Conservation (phyloP, 2,113 vertebrate species). For the Corapipo altera region DNA sequence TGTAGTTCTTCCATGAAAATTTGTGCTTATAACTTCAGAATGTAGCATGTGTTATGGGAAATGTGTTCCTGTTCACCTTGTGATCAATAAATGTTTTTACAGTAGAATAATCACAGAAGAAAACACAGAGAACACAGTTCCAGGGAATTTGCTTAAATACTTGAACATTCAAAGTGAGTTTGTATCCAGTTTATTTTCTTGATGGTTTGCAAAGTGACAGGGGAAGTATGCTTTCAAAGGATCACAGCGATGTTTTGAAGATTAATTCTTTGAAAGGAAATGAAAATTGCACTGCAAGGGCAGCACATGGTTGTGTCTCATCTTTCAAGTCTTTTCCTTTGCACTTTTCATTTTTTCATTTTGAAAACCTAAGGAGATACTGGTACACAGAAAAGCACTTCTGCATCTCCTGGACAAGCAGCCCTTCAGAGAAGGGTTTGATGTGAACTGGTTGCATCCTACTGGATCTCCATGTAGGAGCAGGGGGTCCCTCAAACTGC, state of each 20-base stretch:
- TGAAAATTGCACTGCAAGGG: background rate
- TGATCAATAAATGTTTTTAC: background rate
- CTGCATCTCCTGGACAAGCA: background rate
- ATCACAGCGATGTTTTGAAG: background rate
- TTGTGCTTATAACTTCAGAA: background rate
- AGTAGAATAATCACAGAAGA: background rate
- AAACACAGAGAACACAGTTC: background rate
- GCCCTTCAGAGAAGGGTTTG: background rate
- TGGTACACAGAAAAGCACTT: background rate
- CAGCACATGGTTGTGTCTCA: background rate
- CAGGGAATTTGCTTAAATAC: background rate
- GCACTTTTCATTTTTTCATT: background rate
- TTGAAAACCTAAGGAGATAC: background rate
- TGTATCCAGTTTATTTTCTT: background rate
- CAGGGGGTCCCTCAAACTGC: background rate
- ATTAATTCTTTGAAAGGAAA: background rate
- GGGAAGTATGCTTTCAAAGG: background rate
- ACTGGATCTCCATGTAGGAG: background rate
- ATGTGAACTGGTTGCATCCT: background rate
- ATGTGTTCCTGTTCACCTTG: background rate
- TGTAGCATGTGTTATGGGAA: background rate
- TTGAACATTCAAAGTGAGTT: background rate
- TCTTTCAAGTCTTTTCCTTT: background rate
- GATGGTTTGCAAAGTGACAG: background rate
- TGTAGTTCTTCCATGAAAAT: background rate